phyloP scores from a whole-genome alignment of 2,888 invertebrate genomes.

The Julus scanicus region DNA sequence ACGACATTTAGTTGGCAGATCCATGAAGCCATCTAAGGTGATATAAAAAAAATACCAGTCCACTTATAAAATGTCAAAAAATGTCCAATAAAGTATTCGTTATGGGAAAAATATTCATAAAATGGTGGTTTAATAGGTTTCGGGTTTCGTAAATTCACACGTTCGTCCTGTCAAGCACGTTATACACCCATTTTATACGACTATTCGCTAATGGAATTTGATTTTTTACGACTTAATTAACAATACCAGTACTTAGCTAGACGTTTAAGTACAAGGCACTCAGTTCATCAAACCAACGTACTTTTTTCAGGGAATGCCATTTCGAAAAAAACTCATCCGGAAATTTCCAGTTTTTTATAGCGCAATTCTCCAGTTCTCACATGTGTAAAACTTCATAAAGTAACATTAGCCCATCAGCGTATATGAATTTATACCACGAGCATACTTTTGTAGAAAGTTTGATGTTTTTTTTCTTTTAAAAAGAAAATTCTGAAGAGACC shows the following conservation, averaged over 20 bases:
- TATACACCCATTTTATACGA: conserved; percentile 17
- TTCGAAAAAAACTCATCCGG: neutral
- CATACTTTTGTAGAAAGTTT: neutral
- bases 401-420: neutral
- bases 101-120: conserved; percentile 26
- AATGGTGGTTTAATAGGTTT: neutral
- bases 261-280: neutral
- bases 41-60: conserved; percentile 25
- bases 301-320: neutral
- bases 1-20: neutral
- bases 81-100: conserved; percentile 23
- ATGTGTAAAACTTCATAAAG: neutral
- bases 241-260: conserved; percentile 35
- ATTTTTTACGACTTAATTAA: conserved; percentile 39
- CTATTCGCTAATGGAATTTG: conserved; percentile 36
- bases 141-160: conserved; percentile 25
- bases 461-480: too few relatives aligned
- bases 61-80: conserved; percentile 16
- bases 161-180: neutral
- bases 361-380: neutral
- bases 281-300: neutral
- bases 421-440: neutral
- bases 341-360: neutral
- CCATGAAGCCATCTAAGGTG: conserved; percentile 6
- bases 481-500: too few relatives aligned